phyloP scores from a whole-genome alignment of 2,888 invertebrate genomes.

The Drosophila testacea region DNA sequence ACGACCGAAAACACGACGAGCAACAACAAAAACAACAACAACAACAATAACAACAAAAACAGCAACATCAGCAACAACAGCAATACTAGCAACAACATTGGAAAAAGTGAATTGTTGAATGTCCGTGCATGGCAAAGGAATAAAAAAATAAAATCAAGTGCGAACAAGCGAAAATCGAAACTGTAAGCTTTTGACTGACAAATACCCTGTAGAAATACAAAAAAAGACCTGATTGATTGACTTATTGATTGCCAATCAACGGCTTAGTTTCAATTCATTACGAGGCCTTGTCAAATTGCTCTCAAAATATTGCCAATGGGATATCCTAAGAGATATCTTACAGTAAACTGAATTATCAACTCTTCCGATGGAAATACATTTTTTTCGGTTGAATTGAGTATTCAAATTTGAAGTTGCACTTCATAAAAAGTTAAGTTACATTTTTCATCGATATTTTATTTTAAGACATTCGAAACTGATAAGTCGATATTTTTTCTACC shows the following conservation, averaged over 20 bases:
- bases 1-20: constrained; percentile 30
- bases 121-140: constrained; percentile 29
- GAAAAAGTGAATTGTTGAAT: constrained; percentile 71
- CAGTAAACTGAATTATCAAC: no score
- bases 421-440: neutral
- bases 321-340: no score
- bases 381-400: no score
- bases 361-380: no score
- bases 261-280: no score
- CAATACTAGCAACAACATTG: constrained; percentile 3
- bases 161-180: constrained; percentile 1
- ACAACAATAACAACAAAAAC: constrained; percentile 5
- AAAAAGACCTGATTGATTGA: neutral
- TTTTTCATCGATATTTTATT: no score
- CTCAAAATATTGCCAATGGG: no score
- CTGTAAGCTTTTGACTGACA: neutral
- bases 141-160: constrained; percentile 13
- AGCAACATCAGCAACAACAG: constrained; percentile 9
- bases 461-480: no score
- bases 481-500: no score
- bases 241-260: neutral
- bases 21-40: constrained; percentile 21
- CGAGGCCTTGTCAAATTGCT: no score
- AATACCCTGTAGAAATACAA: constrained; percentile 9
- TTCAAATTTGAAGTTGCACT: neutral